Percentiles rank a stretch among this genome's conserved stretches.
Conservation (phyloP, 2,113 vertebrate genomes). For the Callospermophilus lateralis region DNA sequence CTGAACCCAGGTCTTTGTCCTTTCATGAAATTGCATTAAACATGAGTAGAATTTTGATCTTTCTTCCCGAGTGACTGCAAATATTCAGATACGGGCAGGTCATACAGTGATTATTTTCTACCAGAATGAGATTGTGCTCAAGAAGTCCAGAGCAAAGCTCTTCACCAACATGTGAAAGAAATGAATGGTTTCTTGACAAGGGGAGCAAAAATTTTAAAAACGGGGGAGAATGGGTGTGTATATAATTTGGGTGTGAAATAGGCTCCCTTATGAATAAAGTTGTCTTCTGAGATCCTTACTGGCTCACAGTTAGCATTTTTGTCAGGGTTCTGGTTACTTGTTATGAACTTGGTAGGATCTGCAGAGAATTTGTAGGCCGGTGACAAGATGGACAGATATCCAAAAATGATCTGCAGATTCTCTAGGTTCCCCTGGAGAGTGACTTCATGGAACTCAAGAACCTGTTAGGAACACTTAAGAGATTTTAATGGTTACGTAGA, state of each 20-base stretch:
- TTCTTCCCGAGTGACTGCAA: rapidly evolving
- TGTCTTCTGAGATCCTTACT: not conserved
- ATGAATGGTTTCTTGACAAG: not conserved
- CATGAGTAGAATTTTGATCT: too few species aligned
- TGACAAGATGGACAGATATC: not conserved
- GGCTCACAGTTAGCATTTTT: not conserved
- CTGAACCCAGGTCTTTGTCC: not conserved
- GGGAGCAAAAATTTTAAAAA: not conserved
- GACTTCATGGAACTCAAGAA: not conserved
- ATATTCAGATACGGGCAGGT: not conserved
- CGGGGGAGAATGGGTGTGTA: rapidly evolving
- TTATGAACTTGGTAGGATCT: not conserved
- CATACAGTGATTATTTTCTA: not conserved
- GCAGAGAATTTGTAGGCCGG: not conserved
- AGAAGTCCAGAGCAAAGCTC: not conserved
- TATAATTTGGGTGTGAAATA: not conserved
- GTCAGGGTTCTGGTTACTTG: not conserved
- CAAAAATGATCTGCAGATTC: not conserved
- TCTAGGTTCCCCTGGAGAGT: not conserved
- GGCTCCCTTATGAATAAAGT: rapidly evolving
- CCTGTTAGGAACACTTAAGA: not conserved
- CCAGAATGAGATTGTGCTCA: not conserved
- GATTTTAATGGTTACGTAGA: not conserved
- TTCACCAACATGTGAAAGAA: not conserved
- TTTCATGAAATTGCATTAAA: not conserved